phyloP scores from a whole-genome alignment of 2,113 vertebrate species.

The Psilopsiagon aymara region DNA sequence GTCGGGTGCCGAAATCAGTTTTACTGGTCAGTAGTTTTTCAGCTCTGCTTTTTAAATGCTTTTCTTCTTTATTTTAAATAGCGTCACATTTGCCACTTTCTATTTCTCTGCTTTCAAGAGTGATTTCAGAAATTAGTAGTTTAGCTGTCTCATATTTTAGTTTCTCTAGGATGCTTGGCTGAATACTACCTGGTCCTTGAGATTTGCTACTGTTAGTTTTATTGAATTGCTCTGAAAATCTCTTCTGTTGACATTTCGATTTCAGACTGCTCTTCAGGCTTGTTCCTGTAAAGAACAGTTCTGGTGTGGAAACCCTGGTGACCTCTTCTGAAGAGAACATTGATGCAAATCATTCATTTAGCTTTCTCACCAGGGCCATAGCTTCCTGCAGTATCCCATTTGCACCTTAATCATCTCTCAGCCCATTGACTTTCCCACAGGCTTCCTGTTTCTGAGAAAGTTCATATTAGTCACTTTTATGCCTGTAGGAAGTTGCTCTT shows the following conservation, averaged over 20 bases:
- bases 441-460: constrained; percentile 42
- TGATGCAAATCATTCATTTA: constrained; percentile 45
- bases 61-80: not conserved
- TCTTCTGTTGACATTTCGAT: not conserved
- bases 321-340: constrained; percentile 39
- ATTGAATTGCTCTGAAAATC: constrained; percentile 40
- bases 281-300: not conserved
- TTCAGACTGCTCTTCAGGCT: constrained; percentile 8
- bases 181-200: constrained; percentile 48
- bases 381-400: constrained; percentile 47
- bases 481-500: constrained; percentile 24
- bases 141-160: constrained; percentile 38
- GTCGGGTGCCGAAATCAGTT: constrained; percentile 55
- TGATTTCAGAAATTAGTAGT: constrained; percentile 52
- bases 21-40: constrained; percentile 57
- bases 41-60: not conserved
- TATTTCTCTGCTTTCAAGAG: constrained; percentile 21
- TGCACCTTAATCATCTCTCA: constrained; percentile 55
- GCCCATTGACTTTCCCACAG: constrained; percentile 36
- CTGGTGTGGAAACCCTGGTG: not conserved
- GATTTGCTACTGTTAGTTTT: constrained; percentile 3
- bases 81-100: not conserved
- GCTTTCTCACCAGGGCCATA: not conserved
- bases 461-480: constrained; percentile 31
- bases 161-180: constrained; percentile 37